phyloP scores from a whole-genome alignment of 2,797 vertebrate species.

The Chromobotia macracanthus region DNA sequence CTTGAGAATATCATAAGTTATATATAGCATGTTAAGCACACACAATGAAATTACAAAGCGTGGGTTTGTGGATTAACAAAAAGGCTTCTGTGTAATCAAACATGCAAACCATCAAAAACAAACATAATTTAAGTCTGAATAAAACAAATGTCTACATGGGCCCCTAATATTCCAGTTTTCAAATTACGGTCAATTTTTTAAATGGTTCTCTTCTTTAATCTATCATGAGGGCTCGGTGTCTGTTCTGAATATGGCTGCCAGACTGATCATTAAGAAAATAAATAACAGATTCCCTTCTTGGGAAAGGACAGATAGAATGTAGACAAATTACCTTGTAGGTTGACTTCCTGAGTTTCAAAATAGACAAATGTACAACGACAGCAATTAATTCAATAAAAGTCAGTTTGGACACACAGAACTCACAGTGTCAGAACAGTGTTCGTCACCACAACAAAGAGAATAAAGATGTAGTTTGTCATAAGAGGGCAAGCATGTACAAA shows the following conservation, averaged over 20 bases:
- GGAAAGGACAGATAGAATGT: background rate
- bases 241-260: background rate
- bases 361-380: constrained; percentile 4
- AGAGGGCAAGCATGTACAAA: constrained; percentile 15
- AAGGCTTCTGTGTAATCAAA: constrained; percentile 19
- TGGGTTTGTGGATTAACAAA: background rate
- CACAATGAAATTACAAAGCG: background rate
- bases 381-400: background rate
- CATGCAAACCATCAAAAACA: background rate
- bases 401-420: background rate
- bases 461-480: background rate
- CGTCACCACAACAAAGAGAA: background rate
- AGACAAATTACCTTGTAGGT: background rate
- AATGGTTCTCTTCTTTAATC: constrained; percentile 20
- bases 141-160: background rate
- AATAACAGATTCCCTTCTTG: background rate
- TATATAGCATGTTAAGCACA: background rate
- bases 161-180: background rate
- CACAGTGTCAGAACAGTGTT: background rate
- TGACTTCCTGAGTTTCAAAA: background rate
- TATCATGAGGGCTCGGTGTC: background rate
- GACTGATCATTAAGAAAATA: background rate
- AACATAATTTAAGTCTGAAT: background rate
- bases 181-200: background rate
- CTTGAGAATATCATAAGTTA: background rate